These are phyloP conservation scores for Megalonaias nervosa DNA, from an alignment of 1,140 invertebrate species.

Conservation along the genomic window DNA sequence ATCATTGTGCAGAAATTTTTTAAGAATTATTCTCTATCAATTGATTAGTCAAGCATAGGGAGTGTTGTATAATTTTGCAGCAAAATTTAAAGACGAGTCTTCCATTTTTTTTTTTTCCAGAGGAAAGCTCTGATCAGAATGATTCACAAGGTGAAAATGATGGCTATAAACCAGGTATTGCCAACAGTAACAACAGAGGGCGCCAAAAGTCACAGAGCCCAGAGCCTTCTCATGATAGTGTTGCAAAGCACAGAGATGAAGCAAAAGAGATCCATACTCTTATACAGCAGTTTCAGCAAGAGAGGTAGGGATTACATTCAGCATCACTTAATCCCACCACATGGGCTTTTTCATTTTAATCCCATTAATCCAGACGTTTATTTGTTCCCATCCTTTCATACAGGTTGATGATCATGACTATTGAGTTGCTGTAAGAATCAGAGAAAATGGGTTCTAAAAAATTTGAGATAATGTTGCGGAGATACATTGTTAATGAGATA, in stretches of 20 bases:
- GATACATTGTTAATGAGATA: too few relatives aligned
- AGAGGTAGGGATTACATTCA: neutral
- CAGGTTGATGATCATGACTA: too few relatives aligned
- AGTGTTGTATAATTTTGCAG: too few relatives aligned
- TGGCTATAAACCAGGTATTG: slow-evolving; percentile 7
- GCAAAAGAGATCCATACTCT: neutral
- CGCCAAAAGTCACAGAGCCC: neutral
- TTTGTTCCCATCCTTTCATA: too few relatives aligned
- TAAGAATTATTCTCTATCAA: neutral
- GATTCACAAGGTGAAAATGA: slow-evolving; percentile 10
- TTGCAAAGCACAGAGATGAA: neutral
- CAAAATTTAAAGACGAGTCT: too few relatives aligned
- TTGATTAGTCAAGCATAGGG: neutral
- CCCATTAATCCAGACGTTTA: too few relatives aligned
- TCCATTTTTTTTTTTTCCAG: slow-evolving; percentile 16
- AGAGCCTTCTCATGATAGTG: neutral
- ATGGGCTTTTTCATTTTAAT: too few relatives aligned
- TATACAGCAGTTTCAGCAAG: neutral
- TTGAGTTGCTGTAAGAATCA: too few relatives aligned
- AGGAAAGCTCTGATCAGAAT: slow-evolving; percentile 21
- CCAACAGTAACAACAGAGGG: neutral
- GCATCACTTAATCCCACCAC: neutral
- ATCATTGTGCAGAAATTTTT: neutral
- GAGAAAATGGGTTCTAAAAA: too few relatives aligned
- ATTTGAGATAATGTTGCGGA: too few relatives aligned